phyloP scores from a whole-genome alignment of 2,888 invertebrate species.

The Nomada hirtipes region DNA sequence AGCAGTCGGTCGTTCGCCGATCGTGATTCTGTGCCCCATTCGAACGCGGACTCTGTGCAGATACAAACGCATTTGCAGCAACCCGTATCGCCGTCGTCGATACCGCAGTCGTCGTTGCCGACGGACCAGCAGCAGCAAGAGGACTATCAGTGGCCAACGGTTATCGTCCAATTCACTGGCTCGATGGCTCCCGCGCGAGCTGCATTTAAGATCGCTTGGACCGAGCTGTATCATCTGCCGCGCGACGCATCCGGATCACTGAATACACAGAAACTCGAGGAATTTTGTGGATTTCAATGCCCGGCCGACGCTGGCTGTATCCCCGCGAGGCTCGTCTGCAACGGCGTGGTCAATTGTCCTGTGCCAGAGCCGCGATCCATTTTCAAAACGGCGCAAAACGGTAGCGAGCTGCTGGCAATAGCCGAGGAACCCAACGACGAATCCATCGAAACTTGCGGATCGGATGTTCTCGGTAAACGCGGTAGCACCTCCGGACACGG shows the following conservation, averaged over 20 bases:
- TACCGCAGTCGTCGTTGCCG: conserved; percentile 66
- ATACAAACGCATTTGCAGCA: conserved; percentile 24
- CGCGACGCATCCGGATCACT: conserved; percentile 92
- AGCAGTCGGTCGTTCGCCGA: neutral
- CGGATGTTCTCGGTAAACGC: conserved; percentile 79
- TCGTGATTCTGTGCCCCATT: neutral
- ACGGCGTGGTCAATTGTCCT: conserved; percentile 95
- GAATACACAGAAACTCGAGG: conserved; percentile 90
- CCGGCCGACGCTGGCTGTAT: conserved; percentile 95
- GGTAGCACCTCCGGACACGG: conserved; percentile 29
- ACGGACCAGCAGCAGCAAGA: conserved; percentile 30
- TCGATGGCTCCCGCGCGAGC: conserved; percentile 92
- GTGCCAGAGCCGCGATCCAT: conserved; percentile 83
- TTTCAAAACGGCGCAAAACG: conserved; percentile 61
- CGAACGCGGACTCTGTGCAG: conserved; percentile 7
- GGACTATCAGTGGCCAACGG: conserved; percentile 85
- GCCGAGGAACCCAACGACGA: conserved; percentile 89
- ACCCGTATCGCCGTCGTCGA: conserved; percentile 65
- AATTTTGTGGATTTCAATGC: conserved; percentile 94
- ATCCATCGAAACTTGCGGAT: conserved; percentile 89
- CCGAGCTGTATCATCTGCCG: conserved; percentile 94
- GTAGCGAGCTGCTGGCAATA: conserved; percentile 29
- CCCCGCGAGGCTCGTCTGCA: conserved; percentile 93
- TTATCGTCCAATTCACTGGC: conserved; percentile 90
- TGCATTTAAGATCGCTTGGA: conserved; percentile 95